Percentiles rank a stretch among this genome's conserved stretches.
These are phyloP conservation scores for Hipposideros larvatus DNA, from an alignment of 2,797 vertebrate species.

Conservation along the genomic window DNA sequence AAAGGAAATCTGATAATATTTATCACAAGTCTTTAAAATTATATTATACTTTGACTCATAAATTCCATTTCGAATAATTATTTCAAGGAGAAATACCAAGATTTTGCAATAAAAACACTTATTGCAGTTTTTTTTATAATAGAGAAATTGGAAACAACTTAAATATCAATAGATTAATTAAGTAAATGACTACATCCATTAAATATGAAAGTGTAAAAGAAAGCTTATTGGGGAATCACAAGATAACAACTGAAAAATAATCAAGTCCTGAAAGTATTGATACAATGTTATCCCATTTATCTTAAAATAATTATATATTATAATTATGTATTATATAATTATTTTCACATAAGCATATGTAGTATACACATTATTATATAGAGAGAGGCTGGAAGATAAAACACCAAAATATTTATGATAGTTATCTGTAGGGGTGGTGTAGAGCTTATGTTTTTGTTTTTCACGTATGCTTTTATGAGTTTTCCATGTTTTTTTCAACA, in stretches of 20 bases:
- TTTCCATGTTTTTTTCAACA: constrained; percentile 19
- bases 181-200: constrained; percentile 33
- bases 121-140: not conserved
- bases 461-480: not conserved
- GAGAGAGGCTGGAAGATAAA: constrained; percentile 38
- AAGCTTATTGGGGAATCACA: constrained; percentile 41
- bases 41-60: not conserved
- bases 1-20: not conserved
- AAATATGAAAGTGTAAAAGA: constrained; percentile 32
- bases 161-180: constrained; percentile 46
- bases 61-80: not conserved
- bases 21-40: constrained; percentile 30
- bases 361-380: not conserved
- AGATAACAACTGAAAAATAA: constrained; percentile 1
- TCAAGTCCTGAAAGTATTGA: constrained; percentile 54
- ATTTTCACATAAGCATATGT: constrained; percentile 21
- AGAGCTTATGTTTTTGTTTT: constrained; percentile 9
- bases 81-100: constrained; percentile 18
- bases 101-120: not conserved
- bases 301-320: constrained; percentile 60
- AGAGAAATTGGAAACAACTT: not conserved
- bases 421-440: not conserved
- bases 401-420: constrained; percentile 29
- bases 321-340: constrained; percentile 29
- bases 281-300: constrained; percentile 42